Evolutionary conservation across 92 coral and sea anemone genomes (phyloP), one percentile per base, ranked within the genome.

Genomic region (Metridium senile): DNA sequence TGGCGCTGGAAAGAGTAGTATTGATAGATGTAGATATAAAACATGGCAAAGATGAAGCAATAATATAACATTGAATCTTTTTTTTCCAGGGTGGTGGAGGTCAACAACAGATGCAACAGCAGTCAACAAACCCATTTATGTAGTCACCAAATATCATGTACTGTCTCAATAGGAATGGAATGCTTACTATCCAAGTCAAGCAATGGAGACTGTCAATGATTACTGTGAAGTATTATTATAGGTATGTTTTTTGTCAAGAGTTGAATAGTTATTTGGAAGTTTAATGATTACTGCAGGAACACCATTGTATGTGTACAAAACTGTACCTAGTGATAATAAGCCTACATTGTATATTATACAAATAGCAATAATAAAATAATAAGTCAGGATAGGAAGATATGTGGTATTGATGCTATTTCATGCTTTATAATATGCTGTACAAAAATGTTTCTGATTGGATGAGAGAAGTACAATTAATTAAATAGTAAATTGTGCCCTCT

Each of bases 111-210:
- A 93, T 93, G 93, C 98, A 93, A 72, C 86, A 89, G 83, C 99
- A 93, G 77, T 92, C 99, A 25, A 96, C 93, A 72, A 96, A 96
- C 81, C 99, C 99, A 34, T 96, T 96, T 84, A 96, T 96, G 99
- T 96, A 90, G 87, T 11, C 0, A 28, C 28, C 19, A 70, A 19
- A 33, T 21, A 21, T 7, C 16, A 45, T 69, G 27, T 58, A 25
- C 54, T 76, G 28, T 13, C 46, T 43, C 35, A 29, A 11, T 34
- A 2, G 47, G n/a, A 27, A 45, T 45, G 51, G n/a, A n/a, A n/a
- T n/a, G n/a, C n/a, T n/a, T n/a, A n/a, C n/a, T n/a, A n/a, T n/a
- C n/a, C n/a, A n/a, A 39, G 13, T 6, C 49, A 39, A 39, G 6
- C 49, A 39, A 6, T 39, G 49, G 49, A 39, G 8, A 39, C 49